A percentile compares a stretch with the other conserved stretches of the same genome.
phyloP scores from a whole-genome alignment of 92 coral and sea anemone genomes.

The Phymanthus crucifer region DNA sequence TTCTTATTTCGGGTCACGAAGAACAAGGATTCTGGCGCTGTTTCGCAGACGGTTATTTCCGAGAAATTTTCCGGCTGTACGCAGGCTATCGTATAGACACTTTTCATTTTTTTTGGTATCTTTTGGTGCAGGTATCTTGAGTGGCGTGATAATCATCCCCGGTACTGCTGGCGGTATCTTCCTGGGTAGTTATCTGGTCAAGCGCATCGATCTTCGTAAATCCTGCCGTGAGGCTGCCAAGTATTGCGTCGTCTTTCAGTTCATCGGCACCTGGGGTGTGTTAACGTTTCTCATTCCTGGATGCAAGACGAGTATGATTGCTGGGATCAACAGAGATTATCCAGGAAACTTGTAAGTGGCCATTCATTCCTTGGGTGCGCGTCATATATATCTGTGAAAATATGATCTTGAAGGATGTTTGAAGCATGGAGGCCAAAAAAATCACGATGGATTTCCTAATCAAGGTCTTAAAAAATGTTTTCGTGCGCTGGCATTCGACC shows the following conservation, averaged over 20 bases:
- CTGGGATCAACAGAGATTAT: slow-evolving; percentile 80
- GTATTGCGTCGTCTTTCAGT: slow-evolving; percentile 91
- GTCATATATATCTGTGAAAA: no score
- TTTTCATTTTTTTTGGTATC: neutral
- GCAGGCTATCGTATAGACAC: no score
- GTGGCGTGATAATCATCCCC: slow-evolving; percentile 91
- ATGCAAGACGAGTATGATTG: slow-evolving; percentile 86
- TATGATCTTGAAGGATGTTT: no score
- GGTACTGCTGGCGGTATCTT: slow-evolving; percentile 99
- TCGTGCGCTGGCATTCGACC: no score
- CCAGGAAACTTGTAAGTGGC: slow-evolving; percentile 61
- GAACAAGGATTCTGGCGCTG: no score
- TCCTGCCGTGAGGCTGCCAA: slow-evolving; percentile 93
- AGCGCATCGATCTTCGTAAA: slow-evolving; percentile 77
- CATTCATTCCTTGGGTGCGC: neutral
- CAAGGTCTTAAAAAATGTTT: no score
- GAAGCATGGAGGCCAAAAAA: no score
- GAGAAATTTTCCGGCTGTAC: no score
- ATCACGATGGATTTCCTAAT: no score
- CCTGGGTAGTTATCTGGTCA: slow-evolving; percentile 94
- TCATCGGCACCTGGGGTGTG: slow-evolving; percentile 94
- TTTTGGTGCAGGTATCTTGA: slow-evolving; percentile 67
- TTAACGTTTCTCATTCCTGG: slow-evolving; percentile 96
- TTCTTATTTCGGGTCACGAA: no score
- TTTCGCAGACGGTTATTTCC: no score